Evolutionary conservation across 1,140 invertebrate species (phyloP), one percentile per base, ranked within the genome.

Genomic region (Carposina sasakii): DNA sequence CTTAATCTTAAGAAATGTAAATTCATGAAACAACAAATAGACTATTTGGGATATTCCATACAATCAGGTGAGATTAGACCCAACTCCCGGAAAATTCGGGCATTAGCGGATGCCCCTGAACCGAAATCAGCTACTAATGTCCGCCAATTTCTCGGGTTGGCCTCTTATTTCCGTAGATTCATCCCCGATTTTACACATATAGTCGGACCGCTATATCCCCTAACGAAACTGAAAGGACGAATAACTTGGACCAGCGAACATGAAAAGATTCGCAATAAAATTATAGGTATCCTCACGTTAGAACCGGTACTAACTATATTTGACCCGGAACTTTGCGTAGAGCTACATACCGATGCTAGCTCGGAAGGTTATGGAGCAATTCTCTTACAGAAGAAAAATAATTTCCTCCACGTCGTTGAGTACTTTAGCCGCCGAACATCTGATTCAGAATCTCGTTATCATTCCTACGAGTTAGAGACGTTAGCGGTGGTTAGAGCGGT

Each of bases 1-100:
- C 40, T 62, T 4, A 62, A 62, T 19, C 9, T 52, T n/a, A 39
- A 51, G 12, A 61, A 61, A 52, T 61, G 54, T 45, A 53, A 52
- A 43, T 54, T 62, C 30, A 52, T 62, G 55, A 62, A 62, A 33
- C 16, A 47, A 23, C 13, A 33, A 51, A 31, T 54, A 15, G 51
- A 61, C 15, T 61, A 47, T 16, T 19, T 61, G 22, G 58, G 58
- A 8, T 57, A 56, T 47, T 40, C 44, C 20, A 16, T 59, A 5
- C 40, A 52, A 40, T 47, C 37, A 1, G 60, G 60, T n/a, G 42
- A 48, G 20, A 24, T 63, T 1, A 47, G 42, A 17, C 56, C 56
- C 2, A 63, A 63, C 9, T 28, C 31, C 4, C 31, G 31, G 9
- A 33, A 33, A 33, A 33, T 33, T 33, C 4, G 15, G 21, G 60